Percentiles rank a stretch among this genome's conserved stretches.
Conservation (phyloP, 2,797 vertebrate species). For the Alcedo quadribrachys region DNA sequence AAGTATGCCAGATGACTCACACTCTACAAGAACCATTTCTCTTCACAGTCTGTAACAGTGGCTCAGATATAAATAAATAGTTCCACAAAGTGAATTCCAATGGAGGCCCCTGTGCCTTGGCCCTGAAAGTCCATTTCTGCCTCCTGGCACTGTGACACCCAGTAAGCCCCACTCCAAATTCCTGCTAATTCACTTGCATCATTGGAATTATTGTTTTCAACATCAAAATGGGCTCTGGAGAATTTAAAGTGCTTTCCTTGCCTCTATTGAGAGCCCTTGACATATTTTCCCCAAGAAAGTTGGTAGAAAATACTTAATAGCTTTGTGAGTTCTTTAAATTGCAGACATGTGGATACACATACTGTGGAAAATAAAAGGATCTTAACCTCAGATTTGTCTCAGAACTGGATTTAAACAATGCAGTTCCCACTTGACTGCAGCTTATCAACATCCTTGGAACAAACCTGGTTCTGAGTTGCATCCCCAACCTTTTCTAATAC, state of each 20-base stretch:
- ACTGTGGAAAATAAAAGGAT: not conserved
- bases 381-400: not conserved
- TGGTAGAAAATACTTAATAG: not conserved
- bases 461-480: not conserved
- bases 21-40: not conserved
- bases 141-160: not conserved
- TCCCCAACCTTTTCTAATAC: not conserved
- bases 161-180: not conserved
- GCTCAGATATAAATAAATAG: not conserved
- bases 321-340: not conserved
- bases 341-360: not conserved
- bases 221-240: not conserved
- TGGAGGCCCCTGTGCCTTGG: not conserved
- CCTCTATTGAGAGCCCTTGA: not conserved
- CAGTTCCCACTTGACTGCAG: not conserved
- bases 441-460: not conserved
- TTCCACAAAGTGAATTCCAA: not conserved
- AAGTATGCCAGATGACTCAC: not conserved
- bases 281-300: not conserved
- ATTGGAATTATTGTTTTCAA: not conserved
- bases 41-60: rapidly evolving
- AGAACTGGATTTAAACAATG: not conserved
- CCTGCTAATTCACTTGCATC: not conserved
- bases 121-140: not conserved
- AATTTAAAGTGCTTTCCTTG: not conserved